These are phyloP conservation scores for Upupa epops DNA, from an alignment of 2,113 vertebrate species.

Conservation along the genomic window DNA sequence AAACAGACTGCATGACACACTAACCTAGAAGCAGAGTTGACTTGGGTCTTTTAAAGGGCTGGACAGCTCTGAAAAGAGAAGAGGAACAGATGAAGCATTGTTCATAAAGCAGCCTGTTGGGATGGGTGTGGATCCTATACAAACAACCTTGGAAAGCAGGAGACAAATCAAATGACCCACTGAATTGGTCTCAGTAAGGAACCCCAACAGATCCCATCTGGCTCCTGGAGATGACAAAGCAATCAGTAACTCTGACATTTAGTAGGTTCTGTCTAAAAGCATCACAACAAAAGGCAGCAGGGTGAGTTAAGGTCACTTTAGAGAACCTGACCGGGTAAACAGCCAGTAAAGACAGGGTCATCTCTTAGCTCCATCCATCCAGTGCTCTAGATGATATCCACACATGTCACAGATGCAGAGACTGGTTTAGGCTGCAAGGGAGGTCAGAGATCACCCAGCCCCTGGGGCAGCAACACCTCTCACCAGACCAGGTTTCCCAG, in stretches of 20 bases:
- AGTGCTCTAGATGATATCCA: neutral
- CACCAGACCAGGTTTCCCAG: neutral
- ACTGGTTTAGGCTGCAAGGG: neutral
- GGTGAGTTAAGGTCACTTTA: neutral
- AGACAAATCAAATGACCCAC: neutral
- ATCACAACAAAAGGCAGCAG: neutral
- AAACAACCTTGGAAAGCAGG: neutral
- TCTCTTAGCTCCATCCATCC: neutral
- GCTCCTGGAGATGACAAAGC: neutral
- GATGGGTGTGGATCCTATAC: neutral
- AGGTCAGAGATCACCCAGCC: neutral
- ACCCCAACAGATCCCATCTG: neutral
- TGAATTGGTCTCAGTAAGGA: neutral
- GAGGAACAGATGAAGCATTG: slow-evolving; percentile 25
- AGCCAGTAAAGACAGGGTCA: neutral
- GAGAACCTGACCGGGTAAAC: neutral
- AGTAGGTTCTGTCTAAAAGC: neutral
- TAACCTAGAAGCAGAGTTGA: slow-evolving; percentile 41
- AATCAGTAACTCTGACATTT: neutral
- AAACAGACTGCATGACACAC: neutral
- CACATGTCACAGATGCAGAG: neutral
- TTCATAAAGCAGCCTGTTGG: neutral
- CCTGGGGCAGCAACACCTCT: neutral
- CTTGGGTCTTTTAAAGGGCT: slow-evolving; percentile 40
- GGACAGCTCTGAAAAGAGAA: slow-evolving; percentile 45